These are phyloP conservation scores for Cariama cristata DNA, from an alignment of 2,113 vertebrate genomes.

Conservation along the genomic window DNA sequence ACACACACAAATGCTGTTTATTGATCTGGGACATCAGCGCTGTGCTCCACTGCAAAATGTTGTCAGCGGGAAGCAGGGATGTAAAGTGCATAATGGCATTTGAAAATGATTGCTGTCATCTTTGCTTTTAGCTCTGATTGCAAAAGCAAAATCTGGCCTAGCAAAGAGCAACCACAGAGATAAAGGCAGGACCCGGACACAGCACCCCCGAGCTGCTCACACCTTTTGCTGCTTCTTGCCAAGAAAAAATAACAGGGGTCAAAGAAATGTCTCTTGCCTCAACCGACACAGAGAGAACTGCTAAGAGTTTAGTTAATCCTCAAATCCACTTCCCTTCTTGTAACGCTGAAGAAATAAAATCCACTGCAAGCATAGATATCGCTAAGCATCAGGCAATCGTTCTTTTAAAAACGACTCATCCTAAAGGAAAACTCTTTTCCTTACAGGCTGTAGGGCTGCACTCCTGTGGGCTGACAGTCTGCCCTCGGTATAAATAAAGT, in stretches of 20 bases:
- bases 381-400: not conserved
- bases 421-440: not conserved
- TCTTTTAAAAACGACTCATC: not conserved
- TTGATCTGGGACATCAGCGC: not conserved
- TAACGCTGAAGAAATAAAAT: not conserved
- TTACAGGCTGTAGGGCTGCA: no score
- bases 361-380: no score
- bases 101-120: not conserved
- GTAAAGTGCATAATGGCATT: not conserved
- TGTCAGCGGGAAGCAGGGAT: not conserved
- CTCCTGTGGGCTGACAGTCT: not conserved
- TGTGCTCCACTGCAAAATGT: not conserved
- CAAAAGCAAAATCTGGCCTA: conserved; percentile 2
- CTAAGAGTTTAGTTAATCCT: not conserved
- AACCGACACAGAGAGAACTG: not conserved
- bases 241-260: not conserved
- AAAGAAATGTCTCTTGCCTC: not conserved
- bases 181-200: not conserved
- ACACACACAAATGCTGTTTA: not conserved
- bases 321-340: not conserved
- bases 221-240: not conserved
- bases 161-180: not conserved
- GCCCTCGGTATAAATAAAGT: accelerated
- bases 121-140: conserved; percentile 8
- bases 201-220: not conserved